A percentile compares a stretch with the other conserved stretches of the same genome.
These are phyloP conservation scores for Dasysyrphus albostriatus DNA, from an alignment of 2,888 invertebrate genomes.

Conservation along the genomic window DNA sequence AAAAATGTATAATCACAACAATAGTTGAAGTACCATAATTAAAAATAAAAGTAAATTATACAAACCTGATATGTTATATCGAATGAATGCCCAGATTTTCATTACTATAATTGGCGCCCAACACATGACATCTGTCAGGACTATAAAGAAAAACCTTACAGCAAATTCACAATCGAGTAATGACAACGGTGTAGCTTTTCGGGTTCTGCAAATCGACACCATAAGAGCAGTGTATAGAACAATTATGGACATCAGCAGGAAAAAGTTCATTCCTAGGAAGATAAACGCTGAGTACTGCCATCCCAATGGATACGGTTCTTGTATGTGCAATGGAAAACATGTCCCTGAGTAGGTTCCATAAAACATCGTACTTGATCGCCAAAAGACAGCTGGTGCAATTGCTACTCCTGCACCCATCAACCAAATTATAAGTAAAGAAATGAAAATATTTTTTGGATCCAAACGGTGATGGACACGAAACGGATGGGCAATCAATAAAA, in stretches of 20 bases:
- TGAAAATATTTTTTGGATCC: slow-evolving; percentile 85
- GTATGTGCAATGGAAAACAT: slow-evolving; percentile 89
- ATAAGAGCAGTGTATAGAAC: slow-evolving; percentile 87
- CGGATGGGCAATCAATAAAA: slow-evolving; percentile 87
- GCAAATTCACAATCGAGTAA: slow-evolving; percentile 87
- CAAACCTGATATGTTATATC: slow-evolving; percentile 85
- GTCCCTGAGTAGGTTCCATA: slow-evolving; percentile 88
- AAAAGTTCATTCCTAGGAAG: slow-evolving; percentile 87
- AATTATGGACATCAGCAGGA: slow-evolving; percentile 86
- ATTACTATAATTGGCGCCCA: slow-evolving; percentile 89
- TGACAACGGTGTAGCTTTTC: slow-evolving; percentile 86
- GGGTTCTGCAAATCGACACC: slow-evolving; percentile 87
- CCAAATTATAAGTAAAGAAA: slow-evolving; percentile 86
- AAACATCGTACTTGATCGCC: slow-evolving; percentile 86
- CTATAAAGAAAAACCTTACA: slow-evolving; percentile 88
- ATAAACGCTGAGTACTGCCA: slow-evolving; percentile 90
- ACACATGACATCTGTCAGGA: slow-evolving; percentile 88
- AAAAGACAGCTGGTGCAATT: slow-evolving; percentile 87
- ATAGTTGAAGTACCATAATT: background rate
- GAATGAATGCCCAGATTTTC: slow-evolving; percentile 86
- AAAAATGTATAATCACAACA: background rate
- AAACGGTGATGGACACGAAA: slow-evolving; percentile 85
- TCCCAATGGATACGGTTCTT: slow-evolving; percentile 87
- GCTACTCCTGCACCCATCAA: slow-evolving; percentile 86
- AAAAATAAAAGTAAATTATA: background rate